Conservation (phyloP, 2,113 vertebrate species). For the Corythaixoides concolor region DNA sequence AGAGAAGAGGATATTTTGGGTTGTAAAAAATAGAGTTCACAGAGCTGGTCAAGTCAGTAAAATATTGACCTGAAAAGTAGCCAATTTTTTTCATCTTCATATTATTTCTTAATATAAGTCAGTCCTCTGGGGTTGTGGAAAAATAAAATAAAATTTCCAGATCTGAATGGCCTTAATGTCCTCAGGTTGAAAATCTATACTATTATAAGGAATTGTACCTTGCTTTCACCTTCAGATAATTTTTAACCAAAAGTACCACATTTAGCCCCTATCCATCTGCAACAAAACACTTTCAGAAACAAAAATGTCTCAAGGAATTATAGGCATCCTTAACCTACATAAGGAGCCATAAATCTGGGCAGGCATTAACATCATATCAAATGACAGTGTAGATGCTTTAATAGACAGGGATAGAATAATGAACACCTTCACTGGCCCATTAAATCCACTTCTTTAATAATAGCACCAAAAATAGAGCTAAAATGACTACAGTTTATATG, state of each 20-base stretch:
- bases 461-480: not conserved
- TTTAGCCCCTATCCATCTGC: not conserved
- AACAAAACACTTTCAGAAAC: not conserved
- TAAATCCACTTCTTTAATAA: not conserved
- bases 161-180: not conserved
- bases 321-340: not conserved
- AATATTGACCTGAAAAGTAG: not conserved
- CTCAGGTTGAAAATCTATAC: not conserved
- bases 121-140: not conserved
- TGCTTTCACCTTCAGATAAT: not conserved
- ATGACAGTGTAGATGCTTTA: not conserved
- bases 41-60: not conserved
- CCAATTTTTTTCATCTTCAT: not conserved
- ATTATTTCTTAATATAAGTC: not conserved
- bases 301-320: not conserved
- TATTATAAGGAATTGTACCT: not conserved
- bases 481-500: not conserved
- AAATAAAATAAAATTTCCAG: not conserved
- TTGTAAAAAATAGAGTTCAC: not conserved
- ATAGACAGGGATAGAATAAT: not conserved
- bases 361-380: not conserved
- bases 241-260: not conserved
- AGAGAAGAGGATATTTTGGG: not conserved
- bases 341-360: not conserved
- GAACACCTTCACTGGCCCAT: not conserved